A percentile compares a stretch with the other conserved stretches of the same genome.
Evolutionary conservation across 2,888 invertebrate genomes (phyloP).

Genomic region (Drosophila incognita): DNA sequence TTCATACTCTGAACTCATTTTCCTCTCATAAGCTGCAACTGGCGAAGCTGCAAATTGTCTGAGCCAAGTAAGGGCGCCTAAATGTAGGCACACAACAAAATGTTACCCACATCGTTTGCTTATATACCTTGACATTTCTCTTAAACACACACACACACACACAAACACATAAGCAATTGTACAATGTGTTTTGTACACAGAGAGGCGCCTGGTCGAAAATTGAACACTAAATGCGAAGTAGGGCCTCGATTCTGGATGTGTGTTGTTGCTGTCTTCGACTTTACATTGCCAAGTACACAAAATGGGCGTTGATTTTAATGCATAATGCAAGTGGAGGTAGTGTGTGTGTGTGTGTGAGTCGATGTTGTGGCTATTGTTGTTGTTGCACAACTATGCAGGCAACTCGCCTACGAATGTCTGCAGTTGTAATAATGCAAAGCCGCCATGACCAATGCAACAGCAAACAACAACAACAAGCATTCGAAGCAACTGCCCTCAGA

Average conservation of each 20-base stretch:
- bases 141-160: slow-evolving; percentile 1
- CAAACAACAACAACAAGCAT: slow-evolving; percentile 36
- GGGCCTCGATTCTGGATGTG: slow-evolving; percentile 30
- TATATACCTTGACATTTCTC: slow-evolving; percentile 47
- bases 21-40: slow-evolving; percentile 4
- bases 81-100: slow-evolving; percentile 49
- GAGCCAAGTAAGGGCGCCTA: slow-evolving; percentile 44
- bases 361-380: slow-evolving; percentile 5
- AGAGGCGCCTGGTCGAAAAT: slow-evolving; percentile 31
- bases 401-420: slow-evolving; percentile 59
- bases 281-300: slow-evolving; percentile 67
- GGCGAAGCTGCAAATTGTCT: slow-evolving; percentile 23
- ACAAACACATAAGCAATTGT: not conserved
- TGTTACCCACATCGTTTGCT: slow-evolving; percentile 14
- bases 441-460: slow-evolving; percentile 60
- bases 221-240: slow-evolving; percentile 43
- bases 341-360: slow-evolving; percentile 12
- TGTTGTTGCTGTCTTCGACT: slow-evolving; percentile 59
- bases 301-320: slow-evolving; percentile 83
- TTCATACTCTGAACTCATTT: not conserved
- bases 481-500: slow-evolving; percentile 53
- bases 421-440: slow-evolving; percentile 72
- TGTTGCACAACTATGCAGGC: slow-evolving; percentile 46
- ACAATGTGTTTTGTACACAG: slow-evolving; percentile 4
- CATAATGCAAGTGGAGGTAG: slow-evolving; percentile 75